These are phyloP conservation scores for Sebastes dallii DNA, from an alignment of 2,797 vertebrate species.

Conservation along the genomic window DNA sequence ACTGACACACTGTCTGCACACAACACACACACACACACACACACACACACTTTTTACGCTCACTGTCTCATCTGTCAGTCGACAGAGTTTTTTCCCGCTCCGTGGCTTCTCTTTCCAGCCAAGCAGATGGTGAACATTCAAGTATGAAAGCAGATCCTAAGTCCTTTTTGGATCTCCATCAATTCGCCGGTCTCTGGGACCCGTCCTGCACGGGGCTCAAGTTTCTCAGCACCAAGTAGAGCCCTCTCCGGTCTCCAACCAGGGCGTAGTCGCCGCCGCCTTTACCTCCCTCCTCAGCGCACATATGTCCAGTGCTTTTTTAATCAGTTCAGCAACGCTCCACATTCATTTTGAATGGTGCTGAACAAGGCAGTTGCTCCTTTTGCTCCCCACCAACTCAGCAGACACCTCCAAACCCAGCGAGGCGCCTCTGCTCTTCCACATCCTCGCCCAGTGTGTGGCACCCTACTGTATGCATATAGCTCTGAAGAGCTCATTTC, in stretches of 20 bases:
- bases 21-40: neutral
- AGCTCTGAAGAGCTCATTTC: constrained; percentile 33
- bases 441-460: constrained; percentile 7
- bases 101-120: constrained; percentile 65
- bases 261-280: neutral
- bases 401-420: constrained; percentile 41
- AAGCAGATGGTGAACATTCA: constrained; percentile 80
- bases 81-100: constrained; percentile 72
- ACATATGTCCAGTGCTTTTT: constrained; percentile 32
- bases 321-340: constrained; percentile 5
- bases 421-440: constrained; percentile 19
- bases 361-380: constrained; percentile 17
- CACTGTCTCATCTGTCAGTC: constrained; percentile 77
- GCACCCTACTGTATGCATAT: constrained; percentile 17
- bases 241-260: constrained; percentile 29
- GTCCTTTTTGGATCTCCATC: constrained; percentile 74
- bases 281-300: neutral
- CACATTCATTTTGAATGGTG: neutral
- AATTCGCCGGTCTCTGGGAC: constrained; percentile 65
- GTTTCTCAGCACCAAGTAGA: constrained; percentile 56
- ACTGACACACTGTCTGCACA: constrained; percentile 63
- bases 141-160: constrained; percentile 80
- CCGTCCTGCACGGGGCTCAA: constrained; percentile 54
- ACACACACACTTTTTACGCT: constrained; percentile 40
- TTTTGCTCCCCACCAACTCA: constrained; percentile 32